Conservation (phyloP, 2,113 vertebrate species). For the Ochotona princeps region DNA sequence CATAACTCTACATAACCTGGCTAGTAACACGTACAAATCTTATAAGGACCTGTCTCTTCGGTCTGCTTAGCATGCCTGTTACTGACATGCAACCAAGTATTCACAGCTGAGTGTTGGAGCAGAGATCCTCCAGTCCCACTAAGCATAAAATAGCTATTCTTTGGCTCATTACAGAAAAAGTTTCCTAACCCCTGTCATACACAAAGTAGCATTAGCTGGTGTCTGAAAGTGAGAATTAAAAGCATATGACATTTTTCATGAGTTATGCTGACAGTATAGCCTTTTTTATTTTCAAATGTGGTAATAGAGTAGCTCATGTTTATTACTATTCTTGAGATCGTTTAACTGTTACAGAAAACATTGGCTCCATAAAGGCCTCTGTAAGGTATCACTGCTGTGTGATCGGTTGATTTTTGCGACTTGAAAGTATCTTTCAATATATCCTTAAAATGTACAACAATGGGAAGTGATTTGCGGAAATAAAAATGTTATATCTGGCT, state of each 20-base stretch:
- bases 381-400: conserved; percentile 20
- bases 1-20: background rate
- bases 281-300: background rate
- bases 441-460: conserved; percentile 76
- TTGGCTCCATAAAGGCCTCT: conserved; percentile 40
- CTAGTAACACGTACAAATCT: background rate
- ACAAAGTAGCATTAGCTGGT: background rate
- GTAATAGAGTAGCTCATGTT: conserved; percentile 22
- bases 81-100: background rate
- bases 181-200: background rate
- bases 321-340: conserved; percentile 1
- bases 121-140: background rate
- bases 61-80: background rate
- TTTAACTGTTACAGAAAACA: conserved; percentile 64
- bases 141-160: background rate
- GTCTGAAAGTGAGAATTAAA: conserved; percentile 49
- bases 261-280: conserved; percentile 35
- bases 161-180: background rate
- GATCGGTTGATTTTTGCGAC: conserved; percentile 70
- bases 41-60: background rate
- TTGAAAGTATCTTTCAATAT: conserved; percentile 77
- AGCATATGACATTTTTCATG: conserved; percentile 3
- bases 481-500: conserved; percentile 81
- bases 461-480: conserved; percentile 79
- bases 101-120: background rate